phyloP scores from a whole-genome alignment of 2,888 invertebrate genomes.

The Xanthostigma xanthostigma region DNA sequence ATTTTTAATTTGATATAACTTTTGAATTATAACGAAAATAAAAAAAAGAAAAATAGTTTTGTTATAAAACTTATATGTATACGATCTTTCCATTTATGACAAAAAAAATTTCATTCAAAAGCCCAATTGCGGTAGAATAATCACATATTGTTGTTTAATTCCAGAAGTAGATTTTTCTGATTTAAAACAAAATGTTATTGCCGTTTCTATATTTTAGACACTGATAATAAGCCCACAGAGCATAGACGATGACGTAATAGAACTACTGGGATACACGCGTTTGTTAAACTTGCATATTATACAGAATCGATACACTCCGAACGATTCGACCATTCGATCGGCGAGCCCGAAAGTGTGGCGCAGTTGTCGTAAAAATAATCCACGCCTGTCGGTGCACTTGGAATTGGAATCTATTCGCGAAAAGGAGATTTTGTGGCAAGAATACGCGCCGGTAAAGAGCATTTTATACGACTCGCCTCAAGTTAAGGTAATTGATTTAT shows the following conservation, averaged over 20 bases:
- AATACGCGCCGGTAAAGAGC: constrained; percentile 49
- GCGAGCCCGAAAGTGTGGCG: constrained; percentile 34
- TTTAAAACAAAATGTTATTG: not conserved
- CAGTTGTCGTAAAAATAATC: constrained; percentile 37
- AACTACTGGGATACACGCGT: constrained; percentile 46
- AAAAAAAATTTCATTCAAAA: no score
- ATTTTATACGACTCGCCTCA: constrained; percentile 48
- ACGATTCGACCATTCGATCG: constrained; percentile 32
- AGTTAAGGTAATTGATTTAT: constrained; percentile 31
- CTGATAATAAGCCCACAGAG: constrained; percentile 57
- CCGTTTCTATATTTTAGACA: constrained; percentile 27
- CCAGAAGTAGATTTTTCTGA: no score
- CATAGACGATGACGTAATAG: constrained; percentile 54
- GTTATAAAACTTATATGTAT: no score
- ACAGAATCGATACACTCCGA: constrained; percentile 55
- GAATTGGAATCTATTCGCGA: constrained; percentile 43
- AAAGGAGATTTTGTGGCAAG: constrained; percentile 49
- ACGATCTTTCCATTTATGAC: no score
- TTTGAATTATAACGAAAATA: no score
- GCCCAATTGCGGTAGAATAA: no score
- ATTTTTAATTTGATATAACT: no score
- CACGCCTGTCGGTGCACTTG: constrained; percentile 49
- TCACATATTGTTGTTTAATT: no score
- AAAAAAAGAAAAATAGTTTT: no score
- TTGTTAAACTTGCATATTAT: constrained; percentile 53